Percentiles rank a stretch among this genome's conserved stretches.
Conservation (phyloP, 2,113 vertebrate genomes). For the Poecilia latipinna region DNA sequence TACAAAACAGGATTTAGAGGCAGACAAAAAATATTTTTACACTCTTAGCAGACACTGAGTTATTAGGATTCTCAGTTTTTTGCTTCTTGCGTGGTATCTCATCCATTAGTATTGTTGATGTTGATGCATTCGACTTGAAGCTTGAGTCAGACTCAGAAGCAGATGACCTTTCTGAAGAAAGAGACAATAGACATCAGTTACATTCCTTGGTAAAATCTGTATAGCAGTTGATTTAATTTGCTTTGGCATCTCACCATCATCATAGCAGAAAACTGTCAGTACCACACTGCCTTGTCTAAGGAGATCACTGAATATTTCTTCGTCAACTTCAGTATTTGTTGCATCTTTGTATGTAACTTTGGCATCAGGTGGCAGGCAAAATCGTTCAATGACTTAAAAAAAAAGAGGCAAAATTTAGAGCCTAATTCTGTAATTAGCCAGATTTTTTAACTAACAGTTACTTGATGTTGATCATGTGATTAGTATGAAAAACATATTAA, state of each 20-base stretch:
- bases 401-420: not conserved
- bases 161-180: not conserved
- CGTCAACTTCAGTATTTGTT: conserved; percentile 38
- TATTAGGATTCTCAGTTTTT: conserved; percentile 2
- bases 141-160: conserved; percentile 42
- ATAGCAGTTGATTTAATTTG: conserved; percentile 2
- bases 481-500: not conserved
- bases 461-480: not conserved
- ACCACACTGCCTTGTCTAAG: conserved; percentile 32
- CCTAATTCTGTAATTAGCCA: not conserved
- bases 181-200: not conserved
- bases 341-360: conserved; percentile 39
- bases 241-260: conserved; percentile 13
- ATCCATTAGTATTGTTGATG: conserved; percentile 22
- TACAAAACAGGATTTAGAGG: not conserved
- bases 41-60: conserved; percentile 16
- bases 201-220: conserved; percentile 5
- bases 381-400: no score
- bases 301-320: conserved; percentile 44
- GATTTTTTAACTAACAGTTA: not conserved
- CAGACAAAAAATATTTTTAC: not conserved
- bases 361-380: conserved; percentile 36
- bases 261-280: conserved; percentile 36
- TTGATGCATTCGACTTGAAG: conserved; percentile 28
- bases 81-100: conserved; percentile 11